Evolutionary conservation across 2,113 vertebrate species (phyloP), one percentile per base, ranked within the genome.

Genomic region (Orientallactaga bullata): DNA sequence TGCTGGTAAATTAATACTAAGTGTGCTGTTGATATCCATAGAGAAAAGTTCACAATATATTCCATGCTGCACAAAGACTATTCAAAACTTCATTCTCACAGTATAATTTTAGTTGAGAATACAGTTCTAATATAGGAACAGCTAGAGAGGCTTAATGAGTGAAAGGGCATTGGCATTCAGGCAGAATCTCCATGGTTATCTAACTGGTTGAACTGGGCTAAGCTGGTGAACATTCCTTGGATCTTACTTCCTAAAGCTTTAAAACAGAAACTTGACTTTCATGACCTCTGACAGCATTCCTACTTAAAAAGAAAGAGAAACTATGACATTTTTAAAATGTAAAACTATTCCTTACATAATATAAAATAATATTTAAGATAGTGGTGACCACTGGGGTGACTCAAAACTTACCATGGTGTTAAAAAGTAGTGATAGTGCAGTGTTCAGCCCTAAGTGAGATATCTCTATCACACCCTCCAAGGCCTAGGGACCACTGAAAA

Each of bases 261-360:
- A 90, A 65, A 93, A 88, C n/a, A 92, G 76, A 92, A 86, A 47
- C 30, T 68, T 24, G 51, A 91, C 11, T 11, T 60, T 60, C 28
- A 37, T 71, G 47, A 87, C 42, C 35, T 51, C 78, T 39, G 32
- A 85, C 82, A 47, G 13, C 28, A 95, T 74, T 78, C 90, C 7
- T 26, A n/a, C 7, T 30, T 37, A 0, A 23, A 51, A 23, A 65
- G 23, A 17, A 17, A 60, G 32, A 37, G 30, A 73, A 35, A 23
- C 47, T 42, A 16, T 42, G 20, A 26, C 87, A 92, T 73, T 23
- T 79, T 51, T 6, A 88, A 94, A 82, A 65, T 79, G n/a, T 2
- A 51, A 92, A 87, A 83, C 79, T 76, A 81, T 30, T 74, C 24
- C 18, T 69, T 73, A 85, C 26, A 39, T 28, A 81, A 9, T 58